Evolutionary conservation across 2,888 invertebrate species (phyloP).

Genomic region (Xanthia icteritia): DNA sequence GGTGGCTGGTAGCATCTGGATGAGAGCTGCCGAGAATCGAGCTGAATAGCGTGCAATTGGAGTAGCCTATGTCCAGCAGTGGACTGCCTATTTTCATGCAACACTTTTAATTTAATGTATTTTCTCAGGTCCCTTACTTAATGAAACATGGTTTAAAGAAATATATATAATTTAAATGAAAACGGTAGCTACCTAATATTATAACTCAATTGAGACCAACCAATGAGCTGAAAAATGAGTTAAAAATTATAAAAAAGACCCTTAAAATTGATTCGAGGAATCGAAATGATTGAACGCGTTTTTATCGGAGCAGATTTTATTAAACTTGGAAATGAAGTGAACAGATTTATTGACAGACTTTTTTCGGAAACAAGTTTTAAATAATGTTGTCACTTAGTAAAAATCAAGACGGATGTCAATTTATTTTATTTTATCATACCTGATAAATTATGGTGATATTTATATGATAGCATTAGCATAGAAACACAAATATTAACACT

Average conservation of each 20-base stretch:
- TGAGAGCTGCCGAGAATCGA: too few relatives aligned
- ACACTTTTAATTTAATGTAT: not conserved
- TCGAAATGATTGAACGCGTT: conserved; percentile 27
- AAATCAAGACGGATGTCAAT: conserved; percentile 12
- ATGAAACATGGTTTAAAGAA: not conserved
- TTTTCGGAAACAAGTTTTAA: not conserved
- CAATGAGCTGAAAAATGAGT: conserved; percentile 16
- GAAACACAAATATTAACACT: not conserved
- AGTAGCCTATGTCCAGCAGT: too few relatives aligned
- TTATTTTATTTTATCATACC: not conserved
- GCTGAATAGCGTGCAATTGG: too few relatives aligned
- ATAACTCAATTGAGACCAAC: conserved; percentile 12
- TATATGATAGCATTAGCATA: conserved; percentile 3
- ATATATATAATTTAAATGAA: not conserved
- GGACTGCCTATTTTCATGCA: not conserved
- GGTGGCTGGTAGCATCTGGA: too few relatives aligned
- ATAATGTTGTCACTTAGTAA: conserved; percentile 1
- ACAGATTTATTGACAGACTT: not conserved
- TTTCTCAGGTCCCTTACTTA: not conserved
- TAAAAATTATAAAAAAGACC: conserved; percentile 8
- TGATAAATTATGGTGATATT: conserved; percentile 1
- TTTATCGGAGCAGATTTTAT: conserved; percentile 21
- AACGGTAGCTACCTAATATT: conserved; percentile 13
- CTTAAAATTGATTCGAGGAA: conserved; percentile 29
- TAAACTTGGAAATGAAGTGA: conserved; percentile 18